These are phyloP conservation scores for Chaetophractus vellerosus DNA, from an alignment of 2,797 vertebrate genomes.

Conservation along the genomic window DNA sequence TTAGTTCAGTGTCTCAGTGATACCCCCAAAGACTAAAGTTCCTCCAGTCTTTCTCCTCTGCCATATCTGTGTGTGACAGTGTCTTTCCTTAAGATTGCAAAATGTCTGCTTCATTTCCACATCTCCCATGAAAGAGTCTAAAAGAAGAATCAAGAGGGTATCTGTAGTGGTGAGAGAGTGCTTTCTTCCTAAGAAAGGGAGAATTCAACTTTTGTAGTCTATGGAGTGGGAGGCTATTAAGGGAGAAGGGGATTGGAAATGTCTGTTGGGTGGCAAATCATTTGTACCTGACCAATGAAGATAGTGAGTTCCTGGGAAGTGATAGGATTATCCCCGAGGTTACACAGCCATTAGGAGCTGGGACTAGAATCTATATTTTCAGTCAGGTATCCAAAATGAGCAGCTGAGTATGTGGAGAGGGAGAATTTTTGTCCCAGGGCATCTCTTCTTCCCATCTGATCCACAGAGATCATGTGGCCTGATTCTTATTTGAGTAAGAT, in stretches of 20 bases:
- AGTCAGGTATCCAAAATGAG: neutral
- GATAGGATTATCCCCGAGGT: constrained; percentile 14
- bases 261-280: neutral
- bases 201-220: neutral
- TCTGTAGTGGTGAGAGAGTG: neutral
- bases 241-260: neutral
- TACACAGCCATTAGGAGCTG: neutral
- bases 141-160: neutral
- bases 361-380: constrained; percentile 6
- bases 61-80: neutral
- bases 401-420: neutral
- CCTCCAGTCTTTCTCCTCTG: neutral
- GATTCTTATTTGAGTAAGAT: neutral
- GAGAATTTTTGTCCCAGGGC: neutral
- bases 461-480: neutral
- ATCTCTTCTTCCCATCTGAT: neutral
- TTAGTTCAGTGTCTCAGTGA: neutral
- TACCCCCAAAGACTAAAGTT: neutral
- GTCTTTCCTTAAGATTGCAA: neutral
- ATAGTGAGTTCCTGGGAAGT: neutral
- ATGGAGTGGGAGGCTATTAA: neutral
- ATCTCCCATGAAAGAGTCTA: neutral
- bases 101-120: neutral
- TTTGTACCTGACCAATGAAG: neutral
- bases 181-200: neutral